Conservation (phyloP, 64 coral and sea anemone species). For the Pachyseris speciosa region DNA sequence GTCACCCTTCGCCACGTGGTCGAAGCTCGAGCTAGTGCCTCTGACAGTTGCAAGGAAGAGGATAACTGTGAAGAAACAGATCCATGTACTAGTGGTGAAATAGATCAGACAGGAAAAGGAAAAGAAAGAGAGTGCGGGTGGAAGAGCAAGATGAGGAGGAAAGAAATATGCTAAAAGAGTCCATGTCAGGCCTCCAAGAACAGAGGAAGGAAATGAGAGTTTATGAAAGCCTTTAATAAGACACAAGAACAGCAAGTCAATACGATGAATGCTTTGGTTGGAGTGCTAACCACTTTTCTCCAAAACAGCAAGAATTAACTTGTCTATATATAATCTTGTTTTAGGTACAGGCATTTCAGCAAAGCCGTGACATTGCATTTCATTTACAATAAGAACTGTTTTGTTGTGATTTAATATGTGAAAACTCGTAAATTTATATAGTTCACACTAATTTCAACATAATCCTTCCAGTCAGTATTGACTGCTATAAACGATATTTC, state of each 20-base stretch:
- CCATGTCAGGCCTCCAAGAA: conserved; percentile 12
- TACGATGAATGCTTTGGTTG: conserved; percentile 27
- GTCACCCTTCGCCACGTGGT: background rate
- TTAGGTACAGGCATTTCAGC: background rate
- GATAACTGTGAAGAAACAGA: background rate
- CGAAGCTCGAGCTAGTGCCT: background rate
- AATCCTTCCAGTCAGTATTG: background rate
- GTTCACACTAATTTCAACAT: background rate
- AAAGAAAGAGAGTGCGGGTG: background rate
- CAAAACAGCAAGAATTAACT: conserved; percentile 7
- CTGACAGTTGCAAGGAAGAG: background rate
- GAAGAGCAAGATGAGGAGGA: conserved; percentile 7
- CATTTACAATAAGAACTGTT: background rate
- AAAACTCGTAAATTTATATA: background rate
- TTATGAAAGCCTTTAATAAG: background rate
- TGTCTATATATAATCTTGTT: background rate
- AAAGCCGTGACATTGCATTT: background rate
- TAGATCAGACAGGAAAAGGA: conserved; percentile 1
- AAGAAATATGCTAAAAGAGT: conserved; percentile 16
- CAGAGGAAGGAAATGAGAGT: conserved; percentile 19
- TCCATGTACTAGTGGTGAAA: background rate
- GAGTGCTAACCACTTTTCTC: conserved; percentile 5
- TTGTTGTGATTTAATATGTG: background rate
- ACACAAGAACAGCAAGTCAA: conserved; percentile 20
- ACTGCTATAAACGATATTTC: background rate